These are phyloP conservation scores for Genyomyrus donnyi DNA, from an alignment of 2,113 vertebrate genomes.

Conservation along the genomic window DNA sequence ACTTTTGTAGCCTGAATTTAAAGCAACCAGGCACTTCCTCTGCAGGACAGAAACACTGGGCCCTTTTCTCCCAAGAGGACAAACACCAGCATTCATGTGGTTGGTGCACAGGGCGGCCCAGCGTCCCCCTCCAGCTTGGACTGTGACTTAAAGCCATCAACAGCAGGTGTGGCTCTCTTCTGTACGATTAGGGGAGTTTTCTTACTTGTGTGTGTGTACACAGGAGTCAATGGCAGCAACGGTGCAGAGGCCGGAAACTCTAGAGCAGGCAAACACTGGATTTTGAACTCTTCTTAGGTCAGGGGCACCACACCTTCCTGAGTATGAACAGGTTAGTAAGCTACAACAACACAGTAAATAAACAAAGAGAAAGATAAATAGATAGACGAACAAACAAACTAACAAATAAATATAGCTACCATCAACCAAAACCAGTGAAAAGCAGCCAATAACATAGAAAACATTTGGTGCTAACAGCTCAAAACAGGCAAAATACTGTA, in stretches of 20 bases:
- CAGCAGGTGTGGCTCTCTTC: background rate
- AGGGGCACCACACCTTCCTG: background rate
- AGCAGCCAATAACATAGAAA: background rate
- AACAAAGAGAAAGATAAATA: no score
- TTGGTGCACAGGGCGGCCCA: background rate
- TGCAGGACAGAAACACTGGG: background rate
- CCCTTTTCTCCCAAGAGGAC: background rate
- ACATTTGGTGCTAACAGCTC: background rate
- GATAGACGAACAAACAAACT: no score
- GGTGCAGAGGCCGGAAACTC: background rate
- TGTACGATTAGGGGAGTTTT: background rate
- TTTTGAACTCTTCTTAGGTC: background rate
- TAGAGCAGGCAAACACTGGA: background rate
- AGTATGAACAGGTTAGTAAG: background rate
- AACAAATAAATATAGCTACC: background rate
- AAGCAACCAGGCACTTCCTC: background rate
- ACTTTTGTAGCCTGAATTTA: background rate
- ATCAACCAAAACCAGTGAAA: background rate
- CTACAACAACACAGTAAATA: background rate
- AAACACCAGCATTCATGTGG: constrained; percentile 4
- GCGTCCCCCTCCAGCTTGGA: background rate
- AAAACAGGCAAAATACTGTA: background rate
- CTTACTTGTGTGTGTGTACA: background rate
- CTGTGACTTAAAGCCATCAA: background rate
- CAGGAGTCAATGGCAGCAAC: background rate